Percentiles rank a stretch among this genome's conserved stretches.
phyloP scores from a whole-genome alignment of 2,797 vertebrate species.

The Furcifer pardalis region DNA sequence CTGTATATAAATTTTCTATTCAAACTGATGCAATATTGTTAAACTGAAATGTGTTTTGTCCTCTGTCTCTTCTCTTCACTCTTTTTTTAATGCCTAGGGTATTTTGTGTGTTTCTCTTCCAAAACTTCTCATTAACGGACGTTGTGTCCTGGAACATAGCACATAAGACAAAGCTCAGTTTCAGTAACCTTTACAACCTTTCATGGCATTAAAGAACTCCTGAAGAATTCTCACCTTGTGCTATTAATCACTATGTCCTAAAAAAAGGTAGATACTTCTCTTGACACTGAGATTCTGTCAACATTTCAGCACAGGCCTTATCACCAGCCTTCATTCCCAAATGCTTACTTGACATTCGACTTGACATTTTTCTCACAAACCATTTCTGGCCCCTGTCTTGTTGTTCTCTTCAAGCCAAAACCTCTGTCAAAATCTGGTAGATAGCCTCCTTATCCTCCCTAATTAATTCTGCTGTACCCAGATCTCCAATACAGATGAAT shows the following conservation, averaged over 20 bases:
- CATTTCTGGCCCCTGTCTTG: neutral
- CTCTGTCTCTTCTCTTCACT: neutral
- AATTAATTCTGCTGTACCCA: neutral
- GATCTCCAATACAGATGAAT: neutral
- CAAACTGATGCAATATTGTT: neutral
- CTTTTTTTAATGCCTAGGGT: neutral
- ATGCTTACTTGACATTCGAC: neutral
- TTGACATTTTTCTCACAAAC: neutral
- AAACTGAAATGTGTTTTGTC: rapidly evolving
- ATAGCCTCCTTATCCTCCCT: neutral
- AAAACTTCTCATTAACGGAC: neutral
- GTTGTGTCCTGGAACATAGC: neutral
- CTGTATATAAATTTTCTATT: constrained; percentile 38
- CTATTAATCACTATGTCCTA: neutral
- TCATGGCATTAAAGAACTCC: neutral
- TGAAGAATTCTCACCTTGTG: neutral
- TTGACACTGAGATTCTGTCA: neutral
- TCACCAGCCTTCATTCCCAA: neutral
- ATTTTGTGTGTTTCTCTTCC: neutral
- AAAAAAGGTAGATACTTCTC: neutral
- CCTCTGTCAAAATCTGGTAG: neutral
- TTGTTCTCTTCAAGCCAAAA: neutral
- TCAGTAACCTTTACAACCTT: neutral
- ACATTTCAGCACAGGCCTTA: neutral
- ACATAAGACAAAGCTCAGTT: neutral